Conservation (phyloP, 2,797 vertebrate genomes). For the Melanotaenia trifasciata region DNA sequence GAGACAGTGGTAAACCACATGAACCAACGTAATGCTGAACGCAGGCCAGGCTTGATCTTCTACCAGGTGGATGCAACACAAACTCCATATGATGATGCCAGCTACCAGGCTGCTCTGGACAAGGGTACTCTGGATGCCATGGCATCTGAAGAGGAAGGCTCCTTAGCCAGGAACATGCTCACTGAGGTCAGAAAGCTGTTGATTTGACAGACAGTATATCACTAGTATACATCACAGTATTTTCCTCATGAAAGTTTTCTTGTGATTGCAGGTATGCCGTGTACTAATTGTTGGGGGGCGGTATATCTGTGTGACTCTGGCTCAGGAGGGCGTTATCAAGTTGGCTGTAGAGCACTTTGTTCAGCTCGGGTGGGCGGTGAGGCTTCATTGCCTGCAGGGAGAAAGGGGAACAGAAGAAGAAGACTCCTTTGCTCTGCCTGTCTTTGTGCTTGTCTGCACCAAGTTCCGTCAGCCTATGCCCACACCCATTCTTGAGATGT, state of each 20-base stretch:
- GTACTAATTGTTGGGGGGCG: constrained; percentile 91
- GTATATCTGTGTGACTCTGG: constrained; percentile 94
- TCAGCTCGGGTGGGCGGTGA: constrained; percentile 89
- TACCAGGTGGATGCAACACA: constrained; percentile 90
- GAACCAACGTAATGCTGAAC: constrained; percentile 86
- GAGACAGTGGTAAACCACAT: constrained; percentile 90
- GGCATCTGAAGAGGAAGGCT: constrained; percentile 87
- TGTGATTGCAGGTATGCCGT: constrained; percentile 81
- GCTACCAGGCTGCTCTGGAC: constrained; percentile 92
- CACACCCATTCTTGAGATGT: constrained; percentile 81
- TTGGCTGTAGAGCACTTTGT: constrained; percentile 90
- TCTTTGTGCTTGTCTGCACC: constrained; percentile 94
- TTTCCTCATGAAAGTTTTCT: background rate
- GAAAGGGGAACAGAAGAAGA: constrained; percentile 67
- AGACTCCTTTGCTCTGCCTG: constrained; percentile 87
- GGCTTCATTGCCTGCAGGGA: constrained; percentile 89
- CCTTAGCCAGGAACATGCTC: constrained; percentile 88
- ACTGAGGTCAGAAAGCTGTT: constrained; percentile 76
- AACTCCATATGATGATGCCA: constrained; percentile 87
- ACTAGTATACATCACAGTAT: background rate
- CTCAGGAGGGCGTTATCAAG: constrained; percentile 91
- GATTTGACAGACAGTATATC: background rate
- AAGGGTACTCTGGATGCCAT: constrained; percentile 96
- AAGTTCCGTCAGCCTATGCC: constrained; percentile 90
- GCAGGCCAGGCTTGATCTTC: constrained; percentile 88